Conservation (phyloP, 2,888 invertebrate genomes). For the Bedellia somnulentella region DNA sequence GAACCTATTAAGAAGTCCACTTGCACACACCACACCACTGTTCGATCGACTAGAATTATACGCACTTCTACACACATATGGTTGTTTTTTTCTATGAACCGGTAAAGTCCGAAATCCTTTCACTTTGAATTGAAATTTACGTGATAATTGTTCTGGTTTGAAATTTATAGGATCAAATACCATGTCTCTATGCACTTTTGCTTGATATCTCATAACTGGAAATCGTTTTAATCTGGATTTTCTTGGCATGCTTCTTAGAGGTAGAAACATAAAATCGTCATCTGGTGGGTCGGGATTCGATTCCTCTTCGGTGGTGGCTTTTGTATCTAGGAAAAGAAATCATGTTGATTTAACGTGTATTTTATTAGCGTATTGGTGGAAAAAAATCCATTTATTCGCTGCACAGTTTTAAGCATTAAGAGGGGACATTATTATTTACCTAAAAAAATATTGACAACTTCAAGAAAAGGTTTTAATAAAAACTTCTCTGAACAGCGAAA, state of each 20-base stretch:
- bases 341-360: slow-evolving; percentile 16
- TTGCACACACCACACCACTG: slow-evolving; percentile 24
- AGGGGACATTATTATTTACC: no score
- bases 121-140: slow-evolving; percentile 5
- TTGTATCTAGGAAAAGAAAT: no score
- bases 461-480: no score
- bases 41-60: slow-evolving; percentile 9
- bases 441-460: no score
- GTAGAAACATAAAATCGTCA: neutral
- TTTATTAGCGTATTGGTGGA: neutral
- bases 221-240: neutral
- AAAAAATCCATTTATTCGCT: neutral
- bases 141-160: slow-evolving; percentile 4
- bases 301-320: neutral
- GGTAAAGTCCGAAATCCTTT: slow-evolving; percentile 6
- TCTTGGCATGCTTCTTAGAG: neutral
- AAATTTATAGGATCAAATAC: slow-evolving; percentile 25
- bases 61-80: slow-evolving; percentile 10
- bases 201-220: neutral
- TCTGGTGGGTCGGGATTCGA: no score
- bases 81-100: slow-evolving; percentile 9
- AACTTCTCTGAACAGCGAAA: no score
- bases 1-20: slow-evolving; percentile 41
- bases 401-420: no score
- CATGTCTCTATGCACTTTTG: slow-evolving; percentile 24